A percentile compares a stretch with the other conserved stretches of the same genome.
Conservation (phyloP, 2,888 invertebrate genomes). For the Troilus luridus region DNA sequence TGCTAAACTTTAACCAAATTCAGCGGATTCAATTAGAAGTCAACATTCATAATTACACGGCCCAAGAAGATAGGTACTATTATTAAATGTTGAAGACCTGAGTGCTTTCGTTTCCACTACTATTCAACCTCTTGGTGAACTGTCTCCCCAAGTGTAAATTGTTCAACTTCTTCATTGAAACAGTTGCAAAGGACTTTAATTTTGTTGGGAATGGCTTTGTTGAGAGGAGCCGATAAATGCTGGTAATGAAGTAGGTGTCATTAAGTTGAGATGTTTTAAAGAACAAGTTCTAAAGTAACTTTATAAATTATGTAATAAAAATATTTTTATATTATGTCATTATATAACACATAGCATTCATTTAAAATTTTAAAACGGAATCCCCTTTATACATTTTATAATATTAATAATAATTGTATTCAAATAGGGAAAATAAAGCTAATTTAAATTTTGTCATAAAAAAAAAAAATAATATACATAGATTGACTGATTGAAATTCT, state of each 20-base stretch:
- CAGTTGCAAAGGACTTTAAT: neutral
- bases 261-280: conserved; percentile 3
- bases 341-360: too few relatives aligned
- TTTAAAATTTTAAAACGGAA: too few relatives aligned
- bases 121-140: conserved; percentile 5
- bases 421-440: too few relatives aligned
- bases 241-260: conserved; percentile 17
- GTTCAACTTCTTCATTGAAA: conserved; percentile 27
- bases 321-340: too few relatives aligned
- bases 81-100: conserved; percentile 15
- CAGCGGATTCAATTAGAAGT: neutral
- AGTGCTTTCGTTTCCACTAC: neutral
- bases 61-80: neutral
- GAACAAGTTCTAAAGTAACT: neutral
- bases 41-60: neutral
- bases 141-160: conserved; percentile 2
- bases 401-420: neutral
- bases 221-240: neutral
- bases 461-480: too few relatives aligned
- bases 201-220: neutral
- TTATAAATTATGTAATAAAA: neutral
- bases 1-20: neutral
- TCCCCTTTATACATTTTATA: too few relatives aligned
- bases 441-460: too few relatives aligned
- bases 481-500: too few relatives aligned